Percentiles rank a stretch among this genome's conserved stretches.
Evolutionary conservation across 2,888 invertebrate species (phyloP).

Genomic region (Orchestes rusci): DNA sequence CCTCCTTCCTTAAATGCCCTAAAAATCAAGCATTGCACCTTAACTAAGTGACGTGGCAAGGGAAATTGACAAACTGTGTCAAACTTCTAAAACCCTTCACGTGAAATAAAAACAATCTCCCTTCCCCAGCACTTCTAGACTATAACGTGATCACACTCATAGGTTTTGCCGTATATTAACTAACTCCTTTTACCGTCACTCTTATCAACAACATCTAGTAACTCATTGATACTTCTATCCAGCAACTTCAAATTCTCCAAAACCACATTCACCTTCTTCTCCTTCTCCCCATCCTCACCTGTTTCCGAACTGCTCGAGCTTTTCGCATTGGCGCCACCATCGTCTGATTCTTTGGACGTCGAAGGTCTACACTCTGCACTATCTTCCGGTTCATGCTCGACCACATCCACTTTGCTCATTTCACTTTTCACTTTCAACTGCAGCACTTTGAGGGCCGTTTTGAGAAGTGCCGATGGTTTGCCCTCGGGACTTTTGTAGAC

Average conservation of each 20-base stretch:
- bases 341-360: conserved; percentile 33
- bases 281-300: conserved; percentile 33
- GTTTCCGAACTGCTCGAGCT: conserved; percentile 24
- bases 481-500: conserved; percentile 48
- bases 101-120: too few species aligned
- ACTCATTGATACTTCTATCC: conserved; percentile 40
- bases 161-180: background rate
- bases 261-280: conserved; percentile 33
- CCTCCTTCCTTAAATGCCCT: too few species aligned
- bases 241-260: conserved; percentile 39
- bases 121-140: too few species aligned
- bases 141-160: too few species aligned
- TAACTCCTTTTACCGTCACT: background rate
- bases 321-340: conserved; percentile 12
- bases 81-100: too few species aligned
- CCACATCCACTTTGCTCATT: conserved; percentile 28
- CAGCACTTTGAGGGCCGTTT: conserved; percentile 38
- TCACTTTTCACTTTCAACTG: conserved; percentile 37
- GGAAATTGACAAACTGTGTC: too few species aligned
- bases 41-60: too few species aligned
- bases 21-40: too few species aligned
- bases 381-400: conserved; percentile 1
- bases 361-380: conserved; percentile 28
- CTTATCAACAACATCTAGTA: conserved; percentile 35
- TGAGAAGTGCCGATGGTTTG: conserved; percentile 36